A percentile compares a stretch with the other conserved stretches of the same genome.
These are phyloP conservation scores for Oncorhynchus mykiss DNA, from an alignment of 2,113 vertebrate genomes.

Conservation along the genomic window DNA sequence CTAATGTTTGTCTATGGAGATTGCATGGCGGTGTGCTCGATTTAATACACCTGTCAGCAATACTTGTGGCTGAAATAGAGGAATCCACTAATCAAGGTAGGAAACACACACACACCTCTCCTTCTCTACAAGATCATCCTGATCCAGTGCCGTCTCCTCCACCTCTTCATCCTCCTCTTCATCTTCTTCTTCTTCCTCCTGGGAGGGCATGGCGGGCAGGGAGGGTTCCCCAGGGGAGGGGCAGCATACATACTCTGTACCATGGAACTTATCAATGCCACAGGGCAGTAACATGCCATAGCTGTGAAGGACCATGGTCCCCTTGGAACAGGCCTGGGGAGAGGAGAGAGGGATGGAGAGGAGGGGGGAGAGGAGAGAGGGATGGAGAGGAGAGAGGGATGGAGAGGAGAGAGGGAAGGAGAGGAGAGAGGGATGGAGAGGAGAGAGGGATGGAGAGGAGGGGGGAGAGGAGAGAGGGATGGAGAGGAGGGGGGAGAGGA, in stretches of 20 bases:
- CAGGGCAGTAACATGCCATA: slow-evolving; percentile 96
- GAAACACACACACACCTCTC: slow-evolving; percentile 30
- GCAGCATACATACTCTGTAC: slow-evolving; percentile 95
- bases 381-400: slow-evolving; percentile 1
- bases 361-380: slow-evolving; percentile 14
- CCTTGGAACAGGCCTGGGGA: slow-evolving; percentile 85
- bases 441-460: slow-evolving; percentile 10
- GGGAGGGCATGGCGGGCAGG: slow-evolving; percentile 55
- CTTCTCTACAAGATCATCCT: slow-evolving; percentile 32
- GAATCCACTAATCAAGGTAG: too few relatives aligned
- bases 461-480: slow-evolving; percentile 1
- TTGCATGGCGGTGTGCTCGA: too few relatives aligned
- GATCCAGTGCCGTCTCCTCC: slow-evolving; percentile 43
- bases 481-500: slow-evolving; percentile 12
- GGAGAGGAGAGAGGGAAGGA: slow-evolving; percentile 9
- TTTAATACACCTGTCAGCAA: too few relatives aligned
- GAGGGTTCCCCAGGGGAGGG: slow-evolving; percentile 65
- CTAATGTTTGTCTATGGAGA: too few relatives aligned
- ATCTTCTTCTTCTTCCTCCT: slow-evolving; percentile 78
- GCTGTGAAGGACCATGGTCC: slow-evolving; percentile 85
- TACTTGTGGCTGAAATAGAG: too few relatives aligned
- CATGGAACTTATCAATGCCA: slow-evolving; percentile 88
- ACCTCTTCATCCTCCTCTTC: slow-evolving; percentile 73
- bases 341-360: neutral
- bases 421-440: neutral